phyloP scores from a whole-genome alignment of 1,140 invertebrate genomes.

The Cephus cinctus region DNA sequence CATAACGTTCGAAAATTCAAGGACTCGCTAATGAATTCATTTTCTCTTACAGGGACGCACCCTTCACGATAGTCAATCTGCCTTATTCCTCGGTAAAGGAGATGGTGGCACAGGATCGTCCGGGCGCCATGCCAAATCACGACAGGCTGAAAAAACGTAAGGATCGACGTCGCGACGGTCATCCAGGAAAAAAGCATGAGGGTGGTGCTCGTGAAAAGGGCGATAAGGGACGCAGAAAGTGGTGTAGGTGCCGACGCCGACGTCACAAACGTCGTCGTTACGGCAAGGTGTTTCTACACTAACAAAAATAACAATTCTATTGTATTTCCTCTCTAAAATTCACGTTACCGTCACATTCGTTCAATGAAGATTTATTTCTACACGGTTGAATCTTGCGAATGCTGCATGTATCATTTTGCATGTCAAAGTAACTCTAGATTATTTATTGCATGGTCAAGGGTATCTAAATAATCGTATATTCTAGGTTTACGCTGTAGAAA shows the following conservation, averaged over 20 bases:
- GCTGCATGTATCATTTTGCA: no score
- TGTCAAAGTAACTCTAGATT: no score
- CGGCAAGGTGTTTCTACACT: conserved; percentile 21
- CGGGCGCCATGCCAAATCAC: conserved; percentile 9
- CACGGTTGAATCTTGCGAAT: no score
- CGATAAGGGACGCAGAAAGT: conserved; percentile 12
- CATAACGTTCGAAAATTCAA: not conserved
- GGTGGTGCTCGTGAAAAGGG: conserved; percentile 9
- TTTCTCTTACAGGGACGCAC: not conserved
- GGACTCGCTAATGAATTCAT: not conserved
- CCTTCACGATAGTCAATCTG: conserved; percentile 14
- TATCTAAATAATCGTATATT: no score
- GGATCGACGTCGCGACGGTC: conserved; percentile 14
- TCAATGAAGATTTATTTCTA: no score
- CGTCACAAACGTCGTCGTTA: conserved; percentile 23
- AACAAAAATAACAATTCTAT: conserved; percentile 14
- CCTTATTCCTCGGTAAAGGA: conserved; percentile 12
- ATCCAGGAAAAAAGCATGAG: conserved; percentile 13
- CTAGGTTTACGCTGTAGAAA: no score
- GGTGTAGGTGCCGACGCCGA: conserved; percentile 22
- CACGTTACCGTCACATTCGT: no score
- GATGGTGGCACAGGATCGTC: conserved; percentile 15
- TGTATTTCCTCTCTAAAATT: no score
- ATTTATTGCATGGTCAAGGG: no score
- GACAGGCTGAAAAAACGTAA: conserved; percentile 18